Evolutionary conservation across 2,888 invertebrate species (phyloP).

Genomic region (Endomychus coccineus): DNA sequence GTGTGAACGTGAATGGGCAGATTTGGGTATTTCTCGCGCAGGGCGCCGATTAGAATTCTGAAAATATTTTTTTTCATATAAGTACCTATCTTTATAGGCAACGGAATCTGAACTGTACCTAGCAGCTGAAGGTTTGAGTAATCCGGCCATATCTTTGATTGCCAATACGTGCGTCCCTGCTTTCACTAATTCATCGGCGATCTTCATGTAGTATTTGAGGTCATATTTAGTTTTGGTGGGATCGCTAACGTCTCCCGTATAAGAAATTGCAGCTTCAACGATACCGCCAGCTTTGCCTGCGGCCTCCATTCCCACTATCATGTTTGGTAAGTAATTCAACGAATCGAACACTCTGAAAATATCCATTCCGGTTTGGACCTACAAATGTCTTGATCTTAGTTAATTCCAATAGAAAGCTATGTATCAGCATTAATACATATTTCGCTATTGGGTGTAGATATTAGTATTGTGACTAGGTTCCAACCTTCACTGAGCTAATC

Average conservation of each 20-base stretch:
- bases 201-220: slow-evolving; percentile 85
- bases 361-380: slow-evolving; percentile 95
- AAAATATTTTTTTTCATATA: slow-evolving; percentile 15
- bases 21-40: slow-evolving; percentile 89
- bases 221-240: slow-evolving; percentile 86
- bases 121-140: slow-evolving; percentile 88
- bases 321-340: slow-evolving; percentile 93
- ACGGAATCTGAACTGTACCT: slow-evolving; percentile 46
- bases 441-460: too few species aligned
- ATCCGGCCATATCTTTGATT: slow-evolving; percentile 97
- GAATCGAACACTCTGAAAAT: slow-evolving; percentile 98
- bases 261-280: slow-evolving; percentile 95
- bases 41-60: slow-evolving; percentile 71
- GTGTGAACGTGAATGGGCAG: slow-evolving; percentile 98
- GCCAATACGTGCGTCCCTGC: slow-evolving; percentile 90
- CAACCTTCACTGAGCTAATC: too few species aligned
- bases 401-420: too few species aligned
- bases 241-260: slow-evolving; percentile 96
- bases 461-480: too few species aligned
- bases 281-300: slow-evolving; percentile 96
- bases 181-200: slow-evolving; percentile 93
- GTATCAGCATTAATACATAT: too few species aligned
- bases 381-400: too few species aligned
- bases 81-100: not conserved
- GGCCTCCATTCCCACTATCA: slow-evolving; percentile 95